Conservation (phyloP, 2,113 vertebrate species). For the Rattus rattus region DNA sequence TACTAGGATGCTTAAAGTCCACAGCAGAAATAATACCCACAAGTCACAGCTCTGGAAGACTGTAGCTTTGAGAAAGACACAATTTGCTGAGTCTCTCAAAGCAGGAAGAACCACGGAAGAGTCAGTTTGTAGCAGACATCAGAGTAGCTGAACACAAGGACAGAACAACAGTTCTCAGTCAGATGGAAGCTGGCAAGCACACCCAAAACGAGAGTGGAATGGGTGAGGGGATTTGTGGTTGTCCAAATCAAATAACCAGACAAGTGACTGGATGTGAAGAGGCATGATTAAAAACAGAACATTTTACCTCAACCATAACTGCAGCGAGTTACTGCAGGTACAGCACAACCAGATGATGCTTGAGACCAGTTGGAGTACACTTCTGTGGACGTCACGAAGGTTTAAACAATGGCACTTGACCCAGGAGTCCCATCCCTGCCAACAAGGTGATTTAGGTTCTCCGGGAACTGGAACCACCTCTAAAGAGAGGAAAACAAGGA, state of each 20-base stretch:
- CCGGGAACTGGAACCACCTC: background rate
- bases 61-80: background rate
- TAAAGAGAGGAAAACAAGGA: background rate
- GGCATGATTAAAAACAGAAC: background rate
- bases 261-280: background rate
- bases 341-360: background rate
- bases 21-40: background rate
- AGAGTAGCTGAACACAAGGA: background rate
- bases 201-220: background rate
- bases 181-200: background rate
- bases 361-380: background rate
- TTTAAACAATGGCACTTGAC: background rate
- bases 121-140: background rate
- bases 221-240: background rate
- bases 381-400: background rate
- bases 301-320: background rate
- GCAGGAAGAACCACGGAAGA: background rate
- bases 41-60: conserved; percentile 40
- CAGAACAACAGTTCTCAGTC: background rate
- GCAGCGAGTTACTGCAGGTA: background rate
- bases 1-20: background rate
- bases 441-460: background rate
- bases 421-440: background rate
- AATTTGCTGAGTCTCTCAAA: background rate
- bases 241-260: background rate